Evolutionary conservation across 2,888 invertebrate species (phyloP), one percentile per base, ranked within the genome.

Genomic region (Troides aeacus): DNA sequence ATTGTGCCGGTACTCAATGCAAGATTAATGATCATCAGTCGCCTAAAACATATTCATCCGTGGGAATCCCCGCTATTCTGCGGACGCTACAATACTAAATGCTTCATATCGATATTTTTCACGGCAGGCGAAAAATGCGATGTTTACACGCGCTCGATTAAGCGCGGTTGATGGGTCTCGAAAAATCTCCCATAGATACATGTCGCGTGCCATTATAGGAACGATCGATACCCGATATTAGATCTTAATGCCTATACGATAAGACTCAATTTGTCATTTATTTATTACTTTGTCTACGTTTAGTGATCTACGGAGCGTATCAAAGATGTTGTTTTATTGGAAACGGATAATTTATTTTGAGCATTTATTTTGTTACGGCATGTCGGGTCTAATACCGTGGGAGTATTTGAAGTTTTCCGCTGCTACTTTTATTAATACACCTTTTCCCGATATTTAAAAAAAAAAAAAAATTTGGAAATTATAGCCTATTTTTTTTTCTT

Each of bases 121-220:
- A 83, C 84, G 84, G 81, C 80, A 83, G 75, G 84, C 86, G 89
- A 88, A 90, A 92, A 90, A 90, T 88, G 84, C 84, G 78, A 83
- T 90, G 89, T 91, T 92, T 91, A 91, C 88, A 82, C 83, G 79
- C 89, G 88, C 89, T 89, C 92, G 92, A 92, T 92, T 92, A 90
- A 84, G 79, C 88, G 78, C 83, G 74, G 81, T 83, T 82, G 85
- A 89, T 88, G 85, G 83, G 82, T 78, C 86, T 83, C 86, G 87
- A 88, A 89, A 86, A 86, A 88, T 88, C 85, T 84, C 81, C 81
- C 80, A 81, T 75, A 82, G 83, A 82, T 81, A 79, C 74, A 75
- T 71, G 84, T 78, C 86, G 85, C 86, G 87, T 89, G 88, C 80
- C 77, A 64, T 50, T 39, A 68, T 36, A 65, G 3, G 42, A 56